Conservation (phyloP, 2,797 vertebrate species). For the Lutjanus argentimaculatus region DNA sequence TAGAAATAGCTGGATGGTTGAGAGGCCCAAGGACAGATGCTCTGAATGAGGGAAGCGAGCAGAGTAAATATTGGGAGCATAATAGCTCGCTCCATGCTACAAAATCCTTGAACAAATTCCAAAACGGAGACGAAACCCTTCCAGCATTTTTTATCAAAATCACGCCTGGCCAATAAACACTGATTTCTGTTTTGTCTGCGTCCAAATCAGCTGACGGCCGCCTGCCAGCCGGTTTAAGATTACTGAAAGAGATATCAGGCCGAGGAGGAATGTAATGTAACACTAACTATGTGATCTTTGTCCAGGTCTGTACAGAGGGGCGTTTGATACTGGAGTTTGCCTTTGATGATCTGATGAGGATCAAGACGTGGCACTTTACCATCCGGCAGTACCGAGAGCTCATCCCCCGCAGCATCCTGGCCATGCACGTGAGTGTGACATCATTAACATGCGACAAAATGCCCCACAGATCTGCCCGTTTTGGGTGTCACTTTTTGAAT, state of each 20-base stretch:
- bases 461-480: not conserved
- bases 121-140: conserved; percentile 67
- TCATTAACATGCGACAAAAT: conserved; percentile 43
- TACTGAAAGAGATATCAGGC: conserved; percentile 22
- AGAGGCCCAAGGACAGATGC: conserved; percentile 72
- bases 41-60: conserved; percentile 64
- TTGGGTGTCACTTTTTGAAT: conserved; percentile 30
- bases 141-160: conserved; percentile 58
- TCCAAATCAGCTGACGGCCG: conserved; percentile 44
- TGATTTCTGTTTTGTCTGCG: conserved; percentile 37
- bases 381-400: conserved; percentile 98
- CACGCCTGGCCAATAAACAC: conserved; percentile 55
- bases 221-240: conserved; percentile 34
- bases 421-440: conserved; percentile 97
- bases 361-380: conserved; percentile 99
- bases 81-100: conserved; percentile 60
- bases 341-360: conserved; percentile 99
- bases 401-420: conserved; percentile 98
- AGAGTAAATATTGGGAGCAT: conserved; percentile 70
- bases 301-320: conserved; percentile 98
- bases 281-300: conserved; percentile 51
- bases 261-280: conserved; percentile 43
- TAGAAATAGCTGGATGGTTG: conserved; percentile 68
- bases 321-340: conserved; percentile 99
- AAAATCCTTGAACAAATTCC: conserved; percentile 71